phyloP scores from a whole-genome alignment of 2,888 invertebrate genomes.

The Caenorhabditis sp. region DNA sequence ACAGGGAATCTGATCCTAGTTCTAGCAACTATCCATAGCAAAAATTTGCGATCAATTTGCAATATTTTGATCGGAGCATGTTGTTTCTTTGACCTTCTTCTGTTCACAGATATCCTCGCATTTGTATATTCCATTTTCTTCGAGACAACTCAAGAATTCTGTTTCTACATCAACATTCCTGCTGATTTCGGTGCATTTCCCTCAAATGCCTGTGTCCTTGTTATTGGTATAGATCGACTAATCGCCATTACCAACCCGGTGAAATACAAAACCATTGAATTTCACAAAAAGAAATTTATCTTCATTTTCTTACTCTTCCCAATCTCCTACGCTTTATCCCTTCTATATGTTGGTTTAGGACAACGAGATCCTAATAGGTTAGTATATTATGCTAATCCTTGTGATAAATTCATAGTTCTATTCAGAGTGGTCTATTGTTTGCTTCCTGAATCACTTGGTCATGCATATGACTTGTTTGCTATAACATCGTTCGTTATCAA shows the following conservation, averaged over 20 bases:
- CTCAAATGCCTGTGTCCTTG: neutral
- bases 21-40: conserved; percentile 34
- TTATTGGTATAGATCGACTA: conserved; percentile 15
- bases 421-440: neutral
- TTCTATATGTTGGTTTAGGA: neutral
- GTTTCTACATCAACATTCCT: conserved; percentile 13
- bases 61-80: conserved; percentile 31
- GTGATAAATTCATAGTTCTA: neutral
- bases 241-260: conserved; percentile 10
- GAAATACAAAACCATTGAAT: conserved; percentile 5
- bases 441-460: conserved; percentile 8
- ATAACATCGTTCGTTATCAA: conserved; percentile 6
- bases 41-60: conserved; percentile 31
- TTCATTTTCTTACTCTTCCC: conserved; percentile 4
- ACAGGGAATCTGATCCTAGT: conserved; percentile 35
- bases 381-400: neutral
- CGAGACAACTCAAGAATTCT: conserved; percentile 19
- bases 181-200: conserved; percentile 1
- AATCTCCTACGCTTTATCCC: conserved; percentile 1
- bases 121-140: conserved; percentile 26
- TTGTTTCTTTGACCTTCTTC: conserved; percentile 28
- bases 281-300: neutral
- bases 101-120: conserved; percentile 31
- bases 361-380: neutral
- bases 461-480: conserved; percentile 6